These are phyloP conservation scores for Pterostichus madidus DNA, from an alignment of 2,888 invertebrate genomes.

Conservation along the genomic window DNA sequence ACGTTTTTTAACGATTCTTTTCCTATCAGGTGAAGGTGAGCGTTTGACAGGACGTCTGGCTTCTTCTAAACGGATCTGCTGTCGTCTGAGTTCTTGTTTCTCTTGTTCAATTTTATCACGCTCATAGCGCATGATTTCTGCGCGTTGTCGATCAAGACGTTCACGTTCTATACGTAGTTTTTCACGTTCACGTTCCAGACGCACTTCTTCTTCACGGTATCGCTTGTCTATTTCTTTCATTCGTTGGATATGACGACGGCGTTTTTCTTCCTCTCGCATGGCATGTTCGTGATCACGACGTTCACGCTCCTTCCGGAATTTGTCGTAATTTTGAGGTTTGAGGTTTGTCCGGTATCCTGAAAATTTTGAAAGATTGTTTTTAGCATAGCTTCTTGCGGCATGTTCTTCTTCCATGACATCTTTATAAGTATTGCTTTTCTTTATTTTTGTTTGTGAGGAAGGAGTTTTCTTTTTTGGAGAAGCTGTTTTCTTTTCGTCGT, in stretches of 20 bases:
- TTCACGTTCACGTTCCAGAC: constrained; percentile 89
- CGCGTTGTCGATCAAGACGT: constrained; percentile 92
- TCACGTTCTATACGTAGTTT: constrained; percentile 91
- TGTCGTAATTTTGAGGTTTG: constrained; percentile 85
- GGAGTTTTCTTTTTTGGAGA: background rate
- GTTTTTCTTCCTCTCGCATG: constrained; percentile 88
- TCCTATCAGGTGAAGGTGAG: constrained; percentile 76
- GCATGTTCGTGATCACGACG: constrained; percentile 88
- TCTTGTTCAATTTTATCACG: constrained; percentile 86
- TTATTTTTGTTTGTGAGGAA: constrained; percentile 68
- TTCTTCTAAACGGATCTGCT: constrained; percentile 84
- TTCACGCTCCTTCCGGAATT: constrained; percentile 89
- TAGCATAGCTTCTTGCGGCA: constrained; percentile 71
- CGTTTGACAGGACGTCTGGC: constrained; percentile 80
- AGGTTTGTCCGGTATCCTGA: constrained; percentile 78
- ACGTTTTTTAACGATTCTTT: constrained; percentile 72
- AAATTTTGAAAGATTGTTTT: constrained; percentile 70
- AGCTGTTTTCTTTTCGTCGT: constrained; percentile 16
- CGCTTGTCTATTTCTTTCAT: constrained; percentile 89
- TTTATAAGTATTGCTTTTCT: constrained; percentile 73
- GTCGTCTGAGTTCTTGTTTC: constrained; percentile 90
- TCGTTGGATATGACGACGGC: constrained; percentile 88
- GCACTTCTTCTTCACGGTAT: constrained; percentile 91
- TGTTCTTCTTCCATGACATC: constrained; percentile 65
- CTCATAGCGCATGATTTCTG: constrained; percentile 90